These are phyloP conservation scores for Pollimyrus isidori DNA, from an alignment of 2,113 vertebrate species.

Conservation along the genomic window DNA sequence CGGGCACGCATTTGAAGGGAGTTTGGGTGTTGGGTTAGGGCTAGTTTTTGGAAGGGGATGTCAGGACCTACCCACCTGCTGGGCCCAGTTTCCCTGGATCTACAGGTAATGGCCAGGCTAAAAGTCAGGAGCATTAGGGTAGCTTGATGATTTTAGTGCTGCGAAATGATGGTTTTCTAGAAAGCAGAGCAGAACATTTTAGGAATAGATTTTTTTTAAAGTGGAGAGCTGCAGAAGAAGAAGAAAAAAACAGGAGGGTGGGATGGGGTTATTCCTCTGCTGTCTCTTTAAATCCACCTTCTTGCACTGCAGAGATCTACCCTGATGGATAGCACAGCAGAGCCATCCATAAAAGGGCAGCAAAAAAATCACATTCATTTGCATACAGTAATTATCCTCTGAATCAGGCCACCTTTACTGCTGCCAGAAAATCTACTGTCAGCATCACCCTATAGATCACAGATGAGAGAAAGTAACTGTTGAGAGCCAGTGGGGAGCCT, in stretches of 20 bases:
- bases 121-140: not conserved
- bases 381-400: conserved; percentile 79
- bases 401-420: conserved; percentile 74
- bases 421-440: conserved; percentile 75
- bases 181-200: not conserved
- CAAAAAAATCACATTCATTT: conserved; percentile 70
- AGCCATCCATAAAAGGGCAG: conserved; percentile 74
- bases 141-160: not conserved
- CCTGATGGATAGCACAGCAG: conserved; percentile 71
- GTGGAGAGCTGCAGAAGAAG: not conserved
- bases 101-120: not conserved
- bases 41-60: not conserved
- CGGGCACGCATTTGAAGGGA: not conserved
- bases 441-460: conserved; percentile 66
- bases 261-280: conserved; percentile 8
- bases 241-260: not conserved
- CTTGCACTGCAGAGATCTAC: conserved; percentile 57
- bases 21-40: not conserved
- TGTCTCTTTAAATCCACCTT: conserved; percentile 71
- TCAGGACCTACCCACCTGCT: not conserved
- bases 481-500: conserved; percentile 24
- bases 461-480: conserved; percentile 44
- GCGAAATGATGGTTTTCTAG: not conserved
- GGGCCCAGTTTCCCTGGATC: not conserved
- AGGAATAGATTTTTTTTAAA: not conserved